Evolutionary conservation across 1,140 invertebrate genomes (phyloP), one percentile per base, ranked within the genome.

Genomic region (Leptopilina clavipes): DNA sequence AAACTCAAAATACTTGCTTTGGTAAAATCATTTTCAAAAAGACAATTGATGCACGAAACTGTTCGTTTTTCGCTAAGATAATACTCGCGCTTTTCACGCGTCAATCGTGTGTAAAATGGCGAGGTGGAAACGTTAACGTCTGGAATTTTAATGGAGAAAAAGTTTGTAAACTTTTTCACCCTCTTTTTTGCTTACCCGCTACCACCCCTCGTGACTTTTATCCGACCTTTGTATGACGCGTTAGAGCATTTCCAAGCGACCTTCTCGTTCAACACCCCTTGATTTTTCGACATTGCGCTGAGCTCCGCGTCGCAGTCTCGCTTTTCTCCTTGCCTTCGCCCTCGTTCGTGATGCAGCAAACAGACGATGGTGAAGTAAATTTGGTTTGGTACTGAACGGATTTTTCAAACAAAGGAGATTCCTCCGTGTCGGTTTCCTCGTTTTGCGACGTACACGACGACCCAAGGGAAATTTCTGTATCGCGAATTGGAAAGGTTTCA

Each of bases 341-440:
- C 56, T 14, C 52, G 45, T 59, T 14, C 56, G 22, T 59, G 56
- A 59, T 31, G 56, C 56, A 59, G 56, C 56, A 59, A 25, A 59
- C 56, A 59, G 25, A 59, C 56, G 56, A 25, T 25, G 56, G 56
- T 59, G 56, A 25, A 59, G 56, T 59, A 59, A 59, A 59, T 59
- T 59, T 31, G 22, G 19, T 25, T 59, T 59, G 56, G 56, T 10
- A 19, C 56, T 59, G 56, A 10, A 59, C 56, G 56, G 56, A 59
- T 25, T 59, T 59, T 59, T 59, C 19, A 19, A 59, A 59, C 56
- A 59, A 25, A 59, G 19, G 56, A 59, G 54, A 59, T 59, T 59
- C 54, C 54, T 22, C 54, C 54, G 54, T 22, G 19, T 59, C 54
- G 54, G 54, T 59, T 59, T 59, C 18, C 54, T 22, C 54, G 18